Percentiles rank a stretch among this genome's conserved stretches.
phyloP scores from a whole-genome alignment of 2,113 vertebrate genomes.

The Sapayoa aenigma region DNA sequence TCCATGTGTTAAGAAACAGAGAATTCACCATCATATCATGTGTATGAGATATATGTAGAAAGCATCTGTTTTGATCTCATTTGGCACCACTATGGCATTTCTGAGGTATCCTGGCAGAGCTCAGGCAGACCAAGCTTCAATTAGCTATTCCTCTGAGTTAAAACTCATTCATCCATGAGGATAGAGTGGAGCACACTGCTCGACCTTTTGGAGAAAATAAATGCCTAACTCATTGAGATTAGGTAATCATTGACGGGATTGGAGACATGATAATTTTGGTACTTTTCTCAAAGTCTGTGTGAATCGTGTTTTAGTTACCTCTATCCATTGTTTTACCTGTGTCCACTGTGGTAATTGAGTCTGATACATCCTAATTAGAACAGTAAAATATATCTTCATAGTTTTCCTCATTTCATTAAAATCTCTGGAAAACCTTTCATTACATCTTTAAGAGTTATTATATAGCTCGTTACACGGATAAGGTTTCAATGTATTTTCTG shows the following conservation, averaged over 20 bases:
- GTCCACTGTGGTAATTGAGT: not conserved
- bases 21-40: not conserved
- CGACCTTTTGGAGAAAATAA: not conserved
- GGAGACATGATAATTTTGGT: not conserved
- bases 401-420: not conserved
- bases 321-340: not conserved
- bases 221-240: not conserved
- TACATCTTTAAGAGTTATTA: not conserved
- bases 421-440: not conserved
- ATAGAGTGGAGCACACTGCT: not conserved
- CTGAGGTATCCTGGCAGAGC: not conserved
- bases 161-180: not conserved
- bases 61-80: not conserved
- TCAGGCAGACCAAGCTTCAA: not conserved
- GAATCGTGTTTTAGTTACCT: not conserved
- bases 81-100: not conserved
- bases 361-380: not conserved
- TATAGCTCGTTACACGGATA: not conserved
- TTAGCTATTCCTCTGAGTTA: not conserved
- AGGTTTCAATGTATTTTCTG: not conserved
- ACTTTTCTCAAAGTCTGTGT: not conserved
- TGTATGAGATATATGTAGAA: accelerated
- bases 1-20: not conserved
- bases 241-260: accelerated
- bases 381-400: not conserved